These are phyloP conservation scores for Idaea biselata DNA, from an alignment of 2,888 invertebrate genomes.

Conservation along the genomic window DNA sequence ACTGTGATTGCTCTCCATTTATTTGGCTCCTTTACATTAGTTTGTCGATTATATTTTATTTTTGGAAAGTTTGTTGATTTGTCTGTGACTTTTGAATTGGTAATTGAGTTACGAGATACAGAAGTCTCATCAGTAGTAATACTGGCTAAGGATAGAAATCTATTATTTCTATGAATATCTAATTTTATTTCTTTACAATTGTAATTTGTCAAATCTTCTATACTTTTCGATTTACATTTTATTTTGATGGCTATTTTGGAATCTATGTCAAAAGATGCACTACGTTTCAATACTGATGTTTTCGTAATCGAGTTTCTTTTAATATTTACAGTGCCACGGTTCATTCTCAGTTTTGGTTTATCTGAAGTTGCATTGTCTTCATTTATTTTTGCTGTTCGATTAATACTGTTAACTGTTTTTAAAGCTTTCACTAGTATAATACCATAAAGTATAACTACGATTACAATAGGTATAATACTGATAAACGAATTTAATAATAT, in stretches of 20 bases:
- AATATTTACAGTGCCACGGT: conserved; percentile 44
- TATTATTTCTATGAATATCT: background rate
- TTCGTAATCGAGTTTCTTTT: conserved; percentile 17
- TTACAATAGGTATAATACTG: conserved; percentile 74
- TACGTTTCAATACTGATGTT: conserved; percentile 27
- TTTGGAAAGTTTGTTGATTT: conserved; percentile 25
- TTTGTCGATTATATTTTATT: conserved; percentile 27
- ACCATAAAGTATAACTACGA: conserved; percentile 75
- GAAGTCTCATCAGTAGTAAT: background rate
- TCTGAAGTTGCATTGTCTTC: conserved; percentile 29
- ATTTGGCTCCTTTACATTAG: conserved; percentile 44
- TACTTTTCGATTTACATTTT: conserved; percentile 51
- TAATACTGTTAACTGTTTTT: conserved; percentile 61
- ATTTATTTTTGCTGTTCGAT: conserved; percentile 45
- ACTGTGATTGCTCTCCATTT: conserved; percentile 83
- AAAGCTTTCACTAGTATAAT: conserved; percentile 81
- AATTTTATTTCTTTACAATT: conserved; percentile 38
- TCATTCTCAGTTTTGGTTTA: conserved; percentile 55
- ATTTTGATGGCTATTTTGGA: conserved; percentile 13
- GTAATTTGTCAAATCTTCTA: conserved; percentile 43
- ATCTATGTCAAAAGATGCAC: conserved; percentile 51
- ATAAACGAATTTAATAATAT: conserved; percentile 78
- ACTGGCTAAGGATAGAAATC: background rate
- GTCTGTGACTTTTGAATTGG: background rate
- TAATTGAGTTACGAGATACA: background rate